Base-by-base conservation (phyloP, 2,888 invertebrate genomes). In the Hyles lineata region DNA sequence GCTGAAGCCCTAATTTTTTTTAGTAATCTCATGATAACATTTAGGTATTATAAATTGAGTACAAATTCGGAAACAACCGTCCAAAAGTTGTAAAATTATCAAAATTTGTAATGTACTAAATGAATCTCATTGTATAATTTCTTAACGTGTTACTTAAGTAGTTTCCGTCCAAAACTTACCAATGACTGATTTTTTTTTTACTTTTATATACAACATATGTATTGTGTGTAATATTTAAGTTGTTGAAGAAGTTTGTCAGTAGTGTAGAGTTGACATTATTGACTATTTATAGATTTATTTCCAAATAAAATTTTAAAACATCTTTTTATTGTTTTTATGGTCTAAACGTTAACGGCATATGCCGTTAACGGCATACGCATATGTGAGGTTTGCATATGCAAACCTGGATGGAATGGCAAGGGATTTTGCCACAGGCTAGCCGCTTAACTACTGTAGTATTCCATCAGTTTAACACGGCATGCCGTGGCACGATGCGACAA, bases 141-240 rank as follows among this genome's bases (percentile, higher is more conserved):
- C 79, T 87, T 83, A 88, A 86, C 86, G 85, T 78, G 88, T 90
- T 92, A 93, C 93, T 92, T 94, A 93, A 87, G 87, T 93, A 93
- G 90, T 92, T 89, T 94, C 94, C 94, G 94, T 94, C 94, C 94
- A 94, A 93, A 85, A 89, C 85, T 92, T 89, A 91, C 88, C 87
- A 92, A 91, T 91, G 92, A 93, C 93, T 93, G 92, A 92, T 87
- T 87, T 89, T 89, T n/a, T 85, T 84, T 83, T 85, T 83, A 84
- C 82, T 79, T 83, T 89, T 90, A 88, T 85, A 81, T 87, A 84
- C 85, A 75, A 76, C 80, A 50, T 83, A 79, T 84, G 81, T 85
- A 85, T 86, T 86, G 82, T 87, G 87, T 89, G 84, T 87, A 85
- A 79, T 82, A 87, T 86, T 78, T 86, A 77, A 81, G 88, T 91